Conservation (phyloP, 2,113 vertebrate genomes). For the Amphiprion percula region DNA sequence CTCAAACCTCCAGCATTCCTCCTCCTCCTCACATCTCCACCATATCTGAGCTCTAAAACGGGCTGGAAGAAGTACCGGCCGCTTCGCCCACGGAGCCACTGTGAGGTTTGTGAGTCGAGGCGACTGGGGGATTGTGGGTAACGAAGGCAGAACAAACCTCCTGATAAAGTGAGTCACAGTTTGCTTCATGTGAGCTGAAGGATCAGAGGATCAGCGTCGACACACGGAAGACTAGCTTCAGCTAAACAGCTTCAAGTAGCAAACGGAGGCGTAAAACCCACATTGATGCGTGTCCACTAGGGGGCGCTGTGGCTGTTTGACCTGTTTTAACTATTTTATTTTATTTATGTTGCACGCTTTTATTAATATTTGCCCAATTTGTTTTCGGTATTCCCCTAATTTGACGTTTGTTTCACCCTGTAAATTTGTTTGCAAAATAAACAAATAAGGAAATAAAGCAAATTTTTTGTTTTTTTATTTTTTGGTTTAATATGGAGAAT, state of each 20-base stretch:
- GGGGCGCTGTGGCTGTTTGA: too few species aligned
- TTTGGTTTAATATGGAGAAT: too few species aligned
- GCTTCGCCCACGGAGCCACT: constrained; percentile 60
- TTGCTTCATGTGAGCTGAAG: constrained; percentile 44
- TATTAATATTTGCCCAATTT: too few species aligned
- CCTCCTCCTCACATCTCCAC: constrained; percentile 29
- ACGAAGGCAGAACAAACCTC: constrained; percentile 54
- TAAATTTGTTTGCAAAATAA: too few species aligned
- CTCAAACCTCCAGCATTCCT: constrained; percentile 48
- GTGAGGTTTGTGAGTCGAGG: constrained; percentile 50
- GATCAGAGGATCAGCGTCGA: constrained; percentile 42
- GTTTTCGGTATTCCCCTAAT: too few species aligned
- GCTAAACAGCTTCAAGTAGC: constrained; percentile 10
- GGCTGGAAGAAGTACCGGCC: constrained; percentile 52
- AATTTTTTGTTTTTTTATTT: too few species aligned
- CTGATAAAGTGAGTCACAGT: constrained; percentile 33
- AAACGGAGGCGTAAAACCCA: constrained; percentile 13
- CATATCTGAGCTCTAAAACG: constrained; percentile 48
- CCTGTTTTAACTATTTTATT: too few species aligned
- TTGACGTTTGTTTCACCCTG: too few species aligned
- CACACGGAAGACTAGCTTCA: neutral
- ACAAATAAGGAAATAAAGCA: too few species aligned
- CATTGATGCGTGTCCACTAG: neutral
- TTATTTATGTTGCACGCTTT: too few species aligned
- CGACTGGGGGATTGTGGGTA: constrained; percentile 58